Percentiles rank a stretch among this genome's conserved stretches.
These are phyloP conservation scores for Taxidea taxus DNA, from an alignment of 2,113 vertebrate species.

Conservation along the genomic window DNA sequence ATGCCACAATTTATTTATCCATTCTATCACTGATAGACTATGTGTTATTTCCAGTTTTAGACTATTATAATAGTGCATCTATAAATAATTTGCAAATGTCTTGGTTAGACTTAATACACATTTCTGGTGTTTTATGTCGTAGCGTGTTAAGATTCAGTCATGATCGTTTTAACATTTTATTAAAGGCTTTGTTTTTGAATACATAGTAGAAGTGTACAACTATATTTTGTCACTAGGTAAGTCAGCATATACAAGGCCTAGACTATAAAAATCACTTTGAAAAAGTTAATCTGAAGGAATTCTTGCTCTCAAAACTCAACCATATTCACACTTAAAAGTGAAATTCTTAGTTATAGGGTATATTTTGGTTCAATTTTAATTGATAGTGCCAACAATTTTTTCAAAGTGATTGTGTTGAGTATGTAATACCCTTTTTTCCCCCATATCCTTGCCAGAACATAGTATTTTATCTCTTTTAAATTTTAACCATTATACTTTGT, in stretches of 20 bases:
- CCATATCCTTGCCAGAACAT: background rate
- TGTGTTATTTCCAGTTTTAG: background rate
- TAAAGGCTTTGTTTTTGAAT: background rate
- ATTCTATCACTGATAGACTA: background rate
- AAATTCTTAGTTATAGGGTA: background rate
- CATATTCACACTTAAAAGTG: background rate
- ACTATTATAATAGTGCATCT: background rate
- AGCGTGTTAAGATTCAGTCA: background rate
- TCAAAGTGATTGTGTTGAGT: background rate
- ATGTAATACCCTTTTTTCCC: background rate
- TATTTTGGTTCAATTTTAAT: background rate
- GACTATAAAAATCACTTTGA: background rate
- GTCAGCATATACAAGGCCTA: background rate
- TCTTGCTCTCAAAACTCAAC: background rate
- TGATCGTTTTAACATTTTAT: background rate
- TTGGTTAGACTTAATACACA: background rate
- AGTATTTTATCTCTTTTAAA: background rate
- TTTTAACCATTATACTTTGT: background rate
- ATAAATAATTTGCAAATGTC: background rate
- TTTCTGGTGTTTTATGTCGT: background rate
- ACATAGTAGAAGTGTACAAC: background rate
- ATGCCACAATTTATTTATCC: background rate
- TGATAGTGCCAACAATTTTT: background rate
- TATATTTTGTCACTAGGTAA: background rate
- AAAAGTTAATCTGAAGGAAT: background rate